Percentiles rank a stretch among this genome's conserved stretches.
Evolutionary conservation across 2,113 vertebrate species (phyloP).

Genomic region (Sturnus vulgaris): DNA sequence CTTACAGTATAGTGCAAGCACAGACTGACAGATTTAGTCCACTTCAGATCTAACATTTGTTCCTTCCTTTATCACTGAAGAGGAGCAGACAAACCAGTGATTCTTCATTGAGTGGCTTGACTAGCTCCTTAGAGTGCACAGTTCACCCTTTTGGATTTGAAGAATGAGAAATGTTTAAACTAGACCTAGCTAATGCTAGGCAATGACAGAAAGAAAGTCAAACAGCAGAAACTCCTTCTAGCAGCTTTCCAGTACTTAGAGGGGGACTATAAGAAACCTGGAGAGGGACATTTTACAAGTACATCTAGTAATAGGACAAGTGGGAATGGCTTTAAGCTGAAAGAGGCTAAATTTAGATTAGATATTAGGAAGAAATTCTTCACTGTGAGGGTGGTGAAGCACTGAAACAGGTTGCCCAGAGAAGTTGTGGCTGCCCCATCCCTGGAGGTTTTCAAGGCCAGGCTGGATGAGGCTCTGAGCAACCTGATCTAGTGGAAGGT

Average conservation of each 20-base stretch:
- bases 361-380: neutral
- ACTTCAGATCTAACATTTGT: neutral
- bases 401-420: neutral
- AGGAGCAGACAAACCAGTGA: neutral
- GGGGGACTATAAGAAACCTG: neutral
- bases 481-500: neutral
- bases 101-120: neutral
- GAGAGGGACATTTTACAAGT: neutral
- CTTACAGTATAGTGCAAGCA: neutral
- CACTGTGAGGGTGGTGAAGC: neutral
- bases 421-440: neutral
- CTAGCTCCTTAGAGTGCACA: neutral
- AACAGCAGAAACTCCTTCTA: neutral
- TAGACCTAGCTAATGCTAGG: neutral
- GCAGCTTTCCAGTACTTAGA: neutral
- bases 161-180: neutral
- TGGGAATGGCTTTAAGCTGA: neutral
- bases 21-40: neutral
- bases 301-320: neutral
- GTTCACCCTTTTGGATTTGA: neutral
- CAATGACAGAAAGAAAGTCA: neutral
- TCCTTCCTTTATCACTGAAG: neutral
- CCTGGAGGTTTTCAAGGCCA: neutral
- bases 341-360: neutral
- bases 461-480: neutral